Percentiles rank a stretch among this genome's conserved stretches.
Evolutionary conservation across 2,113 vertebrate genomes (phyloP).

Genomic region (Myiozetetes cayanensis): DNA sequence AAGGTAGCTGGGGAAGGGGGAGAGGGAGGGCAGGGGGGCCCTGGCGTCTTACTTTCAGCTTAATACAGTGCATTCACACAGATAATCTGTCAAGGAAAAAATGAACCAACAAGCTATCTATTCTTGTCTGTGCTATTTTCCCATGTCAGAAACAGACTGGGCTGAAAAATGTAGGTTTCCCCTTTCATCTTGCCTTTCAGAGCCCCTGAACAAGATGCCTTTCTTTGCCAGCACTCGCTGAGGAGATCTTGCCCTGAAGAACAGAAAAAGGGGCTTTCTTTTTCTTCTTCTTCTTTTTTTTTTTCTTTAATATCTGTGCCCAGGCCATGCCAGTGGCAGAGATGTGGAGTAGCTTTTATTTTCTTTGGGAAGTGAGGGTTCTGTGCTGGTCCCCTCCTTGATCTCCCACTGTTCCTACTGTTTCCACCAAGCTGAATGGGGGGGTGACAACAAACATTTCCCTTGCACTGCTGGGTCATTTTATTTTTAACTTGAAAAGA

Average conservation of each 20-base stretch:
- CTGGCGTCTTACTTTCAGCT: conserved; percentile 47
- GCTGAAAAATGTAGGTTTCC: conserved; percentile 75
- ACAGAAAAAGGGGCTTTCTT: conserved; percentile 61
- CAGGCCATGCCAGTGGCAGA: conserved; percentile 43
- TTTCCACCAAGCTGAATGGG: conserved; percentile 9
- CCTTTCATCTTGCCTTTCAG: conserved; percentile 75
- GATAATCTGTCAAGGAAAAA: conserved; percentile 75
- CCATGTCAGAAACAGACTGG: conserved; percentile 77
- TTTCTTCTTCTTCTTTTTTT: not conserved
- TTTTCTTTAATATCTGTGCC: conserved; percentile 40
- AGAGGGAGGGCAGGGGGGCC: not conserved
- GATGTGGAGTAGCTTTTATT: conserved; percentile 73
- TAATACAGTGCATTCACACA: conserved; percentile 66
- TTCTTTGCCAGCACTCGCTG: conserved; percentile 67
- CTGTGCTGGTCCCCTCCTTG: conserved; percentile 17
- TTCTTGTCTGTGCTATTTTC: conserved; percentile 79
- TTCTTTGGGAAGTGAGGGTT: conserved; percentile 60
- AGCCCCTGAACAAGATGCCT: conserved; percentile 75
- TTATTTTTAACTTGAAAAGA: conserved; percentile 55
- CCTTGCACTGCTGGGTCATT: not conserved
- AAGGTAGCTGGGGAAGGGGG: conserved; percentile 45
- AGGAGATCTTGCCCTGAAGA: conserved; percentile 63
- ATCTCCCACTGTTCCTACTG: conserved; percentile 61
- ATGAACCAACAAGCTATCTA: conserved; percentile 74
- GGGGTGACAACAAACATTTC: not conserved